A percentile compares a stretch with the other conserved stretches of the same genome.
Evolutionary conservation across 2,888 invertebrate species (phyloP).

Genomic region (Agonopterix arenella): DNA sequence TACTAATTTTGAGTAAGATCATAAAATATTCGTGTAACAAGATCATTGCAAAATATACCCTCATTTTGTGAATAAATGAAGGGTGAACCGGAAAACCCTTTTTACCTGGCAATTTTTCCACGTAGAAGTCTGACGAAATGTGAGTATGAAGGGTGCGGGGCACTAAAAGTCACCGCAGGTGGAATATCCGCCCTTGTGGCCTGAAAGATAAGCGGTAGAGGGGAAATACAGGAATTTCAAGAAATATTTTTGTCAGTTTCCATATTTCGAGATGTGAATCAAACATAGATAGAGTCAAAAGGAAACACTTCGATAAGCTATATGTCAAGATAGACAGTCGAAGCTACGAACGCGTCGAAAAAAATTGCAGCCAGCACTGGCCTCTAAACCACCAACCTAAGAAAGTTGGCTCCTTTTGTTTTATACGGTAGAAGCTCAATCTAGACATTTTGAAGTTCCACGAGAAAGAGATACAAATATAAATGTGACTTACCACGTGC

Average conservation of each 20-base stretch:
- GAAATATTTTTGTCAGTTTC: neutral
- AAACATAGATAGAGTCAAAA: no score
- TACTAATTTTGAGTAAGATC: neutral
- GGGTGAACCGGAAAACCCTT: constrained; percentile 16
- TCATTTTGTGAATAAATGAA: constrained; percentile 8
- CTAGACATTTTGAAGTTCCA: no score
- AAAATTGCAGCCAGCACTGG: no score
- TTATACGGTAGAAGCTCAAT: no score
- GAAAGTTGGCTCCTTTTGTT: no score
- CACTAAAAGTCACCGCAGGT: constrained; percentile 21
- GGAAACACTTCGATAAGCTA: no score
- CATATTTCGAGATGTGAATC: no score
- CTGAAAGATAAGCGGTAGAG: neutral
- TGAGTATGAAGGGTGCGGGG: constrained; percentile 8
- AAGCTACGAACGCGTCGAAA: no score
- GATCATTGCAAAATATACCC: constrained; percentile 3
- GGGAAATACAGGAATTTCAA: neutral
- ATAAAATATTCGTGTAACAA: neutral
- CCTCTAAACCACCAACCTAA: no score
- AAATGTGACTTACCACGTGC: no score
- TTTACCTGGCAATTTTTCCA: constrained; percentile 16
- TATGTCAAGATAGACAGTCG: no score
- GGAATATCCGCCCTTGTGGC: constrained; percentile 3
- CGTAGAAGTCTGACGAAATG: constrained; percentile 13
- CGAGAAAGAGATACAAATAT: no score